phyloP scores from a whole-genome alignment of 2,113 vertebrate species.

The Istiophorus platypterus region DNA sequence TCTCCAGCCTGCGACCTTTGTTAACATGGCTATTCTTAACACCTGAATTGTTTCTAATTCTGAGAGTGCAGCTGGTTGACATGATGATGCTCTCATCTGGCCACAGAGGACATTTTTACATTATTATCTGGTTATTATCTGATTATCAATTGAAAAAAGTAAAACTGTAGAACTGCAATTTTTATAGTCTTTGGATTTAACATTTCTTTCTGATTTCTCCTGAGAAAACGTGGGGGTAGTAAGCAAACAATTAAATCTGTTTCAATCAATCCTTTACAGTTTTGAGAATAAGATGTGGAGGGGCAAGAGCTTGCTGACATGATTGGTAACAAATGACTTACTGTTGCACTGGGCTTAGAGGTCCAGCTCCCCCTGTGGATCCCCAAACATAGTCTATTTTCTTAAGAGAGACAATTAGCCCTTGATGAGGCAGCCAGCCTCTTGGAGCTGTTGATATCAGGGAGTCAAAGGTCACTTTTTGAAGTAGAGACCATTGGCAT shows the following conservation, averaged over 20 bases:
- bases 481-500: slow-evolving; percentile 67
- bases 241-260: slow-evolving; percentile 1
- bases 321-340: slow-evolving; percentile 62
- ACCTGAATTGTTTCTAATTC: slow-evolving; percentile 60
- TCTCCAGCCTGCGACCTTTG: slow-evolving; percentile 56
- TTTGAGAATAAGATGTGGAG: background rate
- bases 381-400: slow-evolving; percentile 50
- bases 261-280: slow-evolving; percentile 11
- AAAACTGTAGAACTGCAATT: background rate
- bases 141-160: slow-evolving; percentile 6
- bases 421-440: slow-evolving; percentile 59
- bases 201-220: slow-evolving; percentile 11
- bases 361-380: slow-evolving; percentile 25
- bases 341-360: slow-evolving; percentile 7
- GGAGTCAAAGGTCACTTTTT: slow-evolving; percentile 70
- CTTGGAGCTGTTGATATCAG: slow-evolving; percentile 65
- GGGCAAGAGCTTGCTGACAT: slow-evolving; percentile 25
- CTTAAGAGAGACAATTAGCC: slow-evolving; percentile 63
- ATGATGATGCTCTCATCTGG: slow-evolving; percentile 16
- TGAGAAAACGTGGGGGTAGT: background rate
- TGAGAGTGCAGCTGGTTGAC: slow-evolving; percentile 17
- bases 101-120: background rate
- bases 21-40: slow-evolving; percentile 62
- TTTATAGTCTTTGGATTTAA: slow-evolving; percentile 9
- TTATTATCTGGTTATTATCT: background rate